Conservation (phyloP, 2,113 vertebrate species). For the Kobus ellipsiprymnus region DNA sequence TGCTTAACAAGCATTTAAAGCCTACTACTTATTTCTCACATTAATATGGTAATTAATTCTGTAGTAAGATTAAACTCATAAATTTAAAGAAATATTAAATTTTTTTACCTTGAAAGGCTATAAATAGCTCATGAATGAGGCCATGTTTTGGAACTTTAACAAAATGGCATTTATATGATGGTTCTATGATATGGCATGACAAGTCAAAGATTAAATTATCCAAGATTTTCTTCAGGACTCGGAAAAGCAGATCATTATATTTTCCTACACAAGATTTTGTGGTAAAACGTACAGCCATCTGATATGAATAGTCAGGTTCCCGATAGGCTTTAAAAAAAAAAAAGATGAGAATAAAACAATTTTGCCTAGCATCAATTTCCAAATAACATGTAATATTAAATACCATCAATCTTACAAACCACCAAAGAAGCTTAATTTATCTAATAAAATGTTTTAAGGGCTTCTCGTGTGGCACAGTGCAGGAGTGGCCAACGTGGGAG, state of each 20-base stretch:
- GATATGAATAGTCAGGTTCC: conserved; percentile 79
- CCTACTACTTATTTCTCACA: not conserved
- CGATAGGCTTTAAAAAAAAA: conserved; percentile 72
- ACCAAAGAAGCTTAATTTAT: conserved; percentile 19
- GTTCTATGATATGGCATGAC: conserved; percentile 63
- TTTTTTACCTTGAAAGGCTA: conserved; percentile 79
- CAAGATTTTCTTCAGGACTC: conserved; percentile 64
- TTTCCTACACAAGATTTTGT: conserved; percentile 57
- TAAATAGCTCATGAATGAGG: conserved; percentile 74
- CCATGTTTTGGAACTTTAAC: conserved; percentile 60
- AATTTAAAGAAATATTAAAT: not conserved
- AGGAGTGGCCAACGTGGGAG: not conserved
- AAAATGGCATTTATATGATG: conserved; percentile 73
- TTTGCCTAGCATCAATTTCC: not conserved
- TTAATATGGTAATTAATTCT: conserved; percentile 26
- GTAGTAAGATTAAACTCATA: conserved; percentile 15
- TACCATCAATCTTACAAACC: not conserved
- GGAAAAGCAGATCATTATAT: conserved; percentile 66
- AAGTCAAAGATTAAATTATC: conserved; percentile 70
- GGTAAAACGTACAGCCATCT: conserved; percentile 70
- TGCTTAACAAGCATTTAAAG: conserved; percentile 13
- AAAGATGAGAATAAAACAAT: not conserved
- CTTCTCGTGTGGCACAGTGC: not conserved
- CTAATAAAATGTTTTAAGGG: not conserved
- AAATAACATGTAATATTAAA: conserved; percentile 1